These are phyloP conservation scores for Erpobdella octoculata DNA, from an alignment of 2,888 invertebrate genomes.

Conservation along the genomic window DNA sequence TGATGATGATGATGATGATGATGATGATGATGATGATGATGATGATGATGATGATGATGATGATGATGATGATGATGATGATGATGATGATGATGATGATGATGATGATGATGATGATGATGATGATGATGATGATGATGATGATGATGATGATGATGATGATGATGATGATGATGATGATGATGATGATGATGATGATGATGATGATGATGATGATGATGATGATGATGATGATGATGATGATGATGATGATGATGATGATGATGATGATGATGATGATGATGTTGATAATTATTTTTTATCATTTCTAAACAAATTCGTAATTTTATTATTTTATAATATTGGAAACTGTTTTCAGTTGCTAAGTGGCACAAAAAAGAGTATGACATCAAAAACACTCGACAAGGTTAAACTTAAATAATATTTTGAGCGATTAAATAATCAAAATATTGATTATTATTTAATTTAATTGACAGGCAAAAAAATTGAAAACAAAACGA, in stretches of 20 bases:
- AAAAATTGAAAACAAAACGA: too few species aligned
- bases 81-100: conserved; percentile 1
- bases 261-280: conserved; percentile 19
- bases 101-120: conserved; percentile 1
- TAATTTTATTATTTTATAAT: too few species aligned
- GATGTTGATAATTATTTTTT: background rate
- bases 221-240: conserved; percentile 19
- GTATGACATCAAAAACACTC: too few species aligned
- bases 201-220: conserved; percentile 19
- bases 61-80: conserved; percentile 1
- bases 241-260: conserved; percentile 19
- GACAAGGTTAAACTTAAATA: too few species aligned
- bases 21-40: conserved; percentile 1
- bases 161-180: conserved; percentile 1
- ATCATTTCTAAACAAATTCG: too few species aligned
- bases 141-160: conserved; percentile 1
- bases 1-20: conserved; percentile 1
- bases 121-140: conserved; percentile 1
- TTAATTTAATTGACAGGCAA: too few species aligned
- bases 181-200: conserved; percentile 8
- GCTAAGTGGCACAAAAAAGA: too few species aligned
- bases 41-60: conserved; percentile 1
- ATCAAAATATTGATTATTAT: too few species aligned
- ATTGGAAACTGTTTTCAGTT: too few species aligned
- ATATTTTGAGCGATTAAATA: too few species aligned